phyloP scores from a whole-genome alignment of 2,797 vertebrate species.

The Cebuella pygmaea region DNA sequence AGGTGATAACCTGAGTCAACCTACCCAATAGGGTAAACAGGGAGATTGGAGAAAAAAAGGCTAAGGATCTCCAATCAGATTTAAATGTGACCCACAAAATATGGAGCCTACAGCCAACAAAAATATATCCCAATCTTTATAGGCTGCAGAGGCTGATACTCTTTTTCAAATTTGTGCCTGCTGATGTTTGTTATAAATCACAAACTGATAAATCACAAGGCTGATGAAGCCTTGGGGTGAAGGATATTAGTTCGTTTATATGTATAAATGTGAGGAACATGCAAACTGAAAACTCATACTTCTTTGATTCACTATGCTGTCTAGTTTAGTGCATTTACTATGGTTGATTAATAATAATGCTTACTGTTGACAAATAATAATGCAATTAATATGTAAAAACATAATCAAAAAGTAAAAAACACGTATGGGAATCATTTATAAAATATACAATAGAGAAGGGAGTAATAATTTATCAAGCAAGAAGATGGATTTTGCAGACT shows the following conservation, averaged over 20 bases:
- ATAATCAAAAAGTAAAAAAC: background rate
- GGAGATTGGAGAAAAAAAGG: background rate
- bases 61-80: background rate
- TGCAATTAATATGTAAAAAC: background rate
- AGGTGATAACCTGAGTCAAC: background rate
- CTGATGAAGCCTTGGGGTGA: background rate
- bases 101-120: background rate
- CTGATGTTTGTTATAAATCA: background rate
- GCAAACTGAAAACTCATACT: background rate
- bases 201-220: accelerated
- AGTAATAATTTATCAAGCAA: background rate
- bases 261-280: background rate
- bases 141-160: background rate
- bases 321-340: background rate
- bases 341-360: background rate
- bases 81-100: background rate
- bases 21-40: background rate
- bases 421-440: background rate
- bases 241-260: background rate
- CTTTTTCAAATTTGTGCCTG: background rate
- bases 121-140: background rate
- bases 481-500: background rate
- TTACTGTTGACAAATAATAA: background rate
- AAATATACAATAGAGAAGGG: background rate
- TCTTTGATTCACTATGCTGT: background rate